These are phyloP conservation scores for Aptenodytes forsteri DNA, from an alignment of 2,113 vertebrate genomes.

Conservation along the genomic window DNA sequence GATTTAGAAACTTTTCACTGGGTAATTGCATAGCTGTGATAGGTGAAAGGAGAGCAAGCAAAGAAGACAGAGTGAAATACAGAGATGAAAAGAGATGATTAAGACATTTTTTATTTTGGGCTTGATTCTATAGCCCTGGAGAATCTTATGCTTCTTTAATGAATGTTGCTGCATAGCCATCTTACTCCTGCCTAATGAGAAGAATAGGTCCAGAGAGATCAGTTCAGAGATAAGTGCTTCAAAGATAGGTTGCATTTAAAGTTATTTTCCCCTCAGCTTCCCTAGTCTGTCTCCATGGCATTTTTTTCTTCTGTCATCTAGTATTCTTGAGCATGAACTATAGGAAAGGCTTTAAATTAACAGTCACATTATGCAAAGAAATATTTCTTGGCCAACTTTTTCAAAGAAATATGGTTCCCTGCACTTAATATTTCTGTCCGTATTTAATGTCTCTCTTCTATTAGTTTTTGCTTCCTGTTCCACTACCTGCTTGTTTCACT, in stretches of 20 bases:
- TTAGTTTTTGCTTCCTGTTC: not conserved
- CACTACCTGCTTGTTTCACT: not conserved
- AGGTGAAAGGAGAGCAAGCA: not conserved
- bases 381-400: not conserved
- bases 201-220: slow-evolving; percentile 22
- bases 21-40: not conserved
- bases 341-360: not conserved
- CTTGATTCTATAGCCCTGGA: not conserved
- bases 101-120: not conserved
- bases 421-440: not conserved
- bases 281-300: not conserved
- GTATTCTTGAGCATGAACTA: not conserved
- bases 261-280: not conserved
- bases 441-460: not conserved
- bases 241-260: slow-evolving; percentile 26
- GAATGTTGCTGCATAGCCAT: not conserved
- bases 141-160: slow-evolving; percentile 30
- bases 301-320: not conserved
- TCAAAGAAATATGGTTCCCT: not conserved
- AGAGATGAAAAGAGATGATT: slow-evolving; percentile 22
- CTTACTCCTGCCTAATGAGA: slow-evolving; percentile 21
- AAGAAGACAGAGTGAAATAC: not conserved
- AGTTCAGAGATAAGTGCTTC: slow-evolving; percentile 33
- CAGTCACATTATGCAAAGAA: not conserved
- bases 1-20: not conserved